Percentiles rank a stretch among this genome's conserved stretches.
Evolutionary conservation across 2,113 vertebrate species (phyloP).

Genomic region (Osmerus eperlanus): DNA sequence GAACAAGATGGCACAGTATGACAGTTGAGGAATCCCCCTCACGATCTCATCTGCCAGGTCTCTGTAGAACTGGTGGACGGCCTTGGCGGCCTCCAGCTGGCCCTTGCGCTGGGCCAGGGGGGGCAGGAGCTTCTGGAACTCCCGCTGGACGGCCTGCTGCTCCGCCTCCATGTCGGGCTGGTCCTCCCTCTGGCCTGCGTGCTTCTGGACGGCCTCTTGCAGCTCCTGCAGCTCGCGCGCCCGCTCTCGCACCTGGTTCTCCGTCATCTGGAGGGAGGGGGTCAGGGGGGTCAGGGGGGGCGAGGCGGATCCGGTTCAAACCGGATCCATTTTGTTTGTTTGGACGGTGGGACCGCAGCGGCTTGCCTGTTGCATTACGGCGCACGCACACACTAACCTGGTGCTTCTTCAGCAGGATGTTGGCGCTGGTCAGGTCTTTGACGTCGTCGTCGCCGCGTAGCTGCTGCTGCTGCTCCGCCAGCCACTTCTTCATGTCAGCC

Average conservation of each 20-base stretch:
- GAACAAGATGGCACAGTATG: not conserved
- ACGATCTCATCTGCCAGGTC: conserved; percentile 92
- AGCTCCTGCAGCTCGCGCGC: conserved; percentile 86
- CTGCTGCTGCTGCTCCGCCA: conserved; percentile 78
- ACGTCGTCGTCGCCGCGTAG: conserved; percentile 78
- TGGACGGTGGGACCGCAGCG: not conserved
- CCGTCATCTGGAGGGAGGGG: conserved; percentile 72
- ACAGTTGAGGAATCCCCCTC: conserved; percentile 34
- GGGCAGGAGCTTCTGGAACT: conserved; percentile 81
- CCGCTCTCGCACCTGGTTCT: conserved; percentile 85
- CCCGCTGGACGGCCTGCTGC: conserved; percentile 73
- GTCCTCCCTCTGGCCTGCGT: conserved; percentile 61
- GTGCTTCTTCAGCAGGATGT: conserved; percentile 87
- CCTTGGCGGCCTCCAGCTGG: conserved; percentile 79
- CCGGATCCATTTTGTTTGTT: not conserved
- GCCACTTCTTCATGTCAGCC: conserved; percentile 82
- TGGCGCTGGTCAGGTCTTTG: conserved; percentile 87
- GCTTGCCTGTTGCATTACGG: too few relatives aligned
- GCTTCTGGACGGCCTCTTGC: conserved; percentile 68
- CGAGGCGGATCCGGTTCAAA: not conserved
- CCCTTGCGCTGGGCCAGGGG: conserved; percentile 79
- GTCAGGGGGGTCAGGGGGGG: not conserved
- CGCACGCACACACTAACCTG: conserved; percentile 63
- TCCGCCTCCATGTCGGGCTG: conserved; percentile 69
- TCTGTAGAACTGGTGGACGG: conserved; percentile 84